These are phyloP conservation scores for Callochromis pleurospilus DNA, from an alignment of 2,113 vertebrate genomes.

Conservation along the genomic window DNA sequence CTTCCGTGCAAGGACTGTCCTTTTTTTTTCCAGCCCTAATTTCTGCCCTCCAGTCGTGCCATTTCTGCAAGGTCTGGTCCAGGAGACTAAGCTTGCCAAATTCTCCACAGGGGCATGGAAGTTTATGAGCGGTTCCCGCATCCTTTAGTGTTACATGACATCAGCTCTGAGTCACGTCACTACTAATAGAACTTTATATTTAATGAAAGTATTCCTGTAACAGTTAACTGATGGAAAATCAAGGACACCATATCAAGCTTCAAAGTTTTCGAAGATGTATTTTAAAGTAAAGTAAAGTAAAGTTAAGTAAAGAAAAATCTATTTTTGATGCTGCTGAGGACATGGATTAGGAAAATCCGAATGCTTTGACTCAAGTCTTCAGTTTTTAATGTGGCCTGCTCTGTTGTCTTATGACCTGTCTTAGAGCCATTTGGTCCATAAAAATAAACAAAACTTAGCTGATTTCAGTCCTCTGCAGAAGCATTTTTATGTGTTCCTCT, in stretches of 20 bases:
- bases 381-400: background rate
- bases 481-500: background rate
- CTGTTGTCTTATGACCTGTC: background rate
- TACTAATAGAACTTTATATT: constrained; percentile 40
- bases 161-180: constrained; percentile 42
- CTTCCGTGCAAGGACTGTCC: background rate
- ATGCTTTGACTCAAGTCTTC: background rate
- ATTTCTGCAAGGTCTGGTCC: constrained; percentile 15
- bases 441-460: background rate
- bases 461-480: background rate
- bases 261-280: background rate
- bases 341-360: background rate
- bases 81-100: constrained; percentile 6
- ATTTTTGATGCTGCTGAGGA: background rate
- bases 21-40: background rate
- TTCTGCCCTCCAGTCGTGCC: background rate
- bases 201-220: constrained; percentile 45
- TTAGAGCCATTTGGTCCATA: background rate
- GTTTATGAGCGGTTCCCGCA: constrained; percentile 50
- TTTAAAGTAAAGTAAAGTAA: no score
- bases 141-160: constrained; percentile 38
- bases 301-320: background rate
- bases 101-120: constrained; percentile 19
- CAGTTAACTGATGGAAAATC: constrained; percentile 22
- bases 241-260: background rate